Conservation (phyloP, 2,888 invertebrate genomes). For the Phalera bucephala region DNA sequence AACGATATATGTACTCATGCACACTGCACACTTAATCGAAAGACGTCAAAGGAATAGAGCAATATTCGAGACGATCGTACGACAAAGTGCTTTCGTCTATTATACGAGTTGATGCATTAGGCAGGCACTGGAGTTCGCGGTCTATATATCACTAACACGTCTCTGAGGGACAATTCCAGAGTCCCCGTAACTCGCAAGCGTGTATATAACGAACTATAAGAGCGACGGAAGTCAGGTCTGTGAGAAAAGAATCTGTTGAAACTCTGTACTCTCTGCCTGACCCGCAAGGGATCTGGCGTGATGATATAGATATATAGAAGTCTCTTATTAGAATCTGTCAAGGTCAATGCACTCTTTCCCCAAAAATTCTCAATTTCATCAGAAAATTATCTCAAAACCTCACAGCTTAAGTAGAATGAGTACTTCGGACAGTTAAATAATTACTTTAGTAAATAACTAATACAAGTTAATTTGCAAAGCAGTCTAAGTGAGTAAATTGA, state of each 20-base stretch:
- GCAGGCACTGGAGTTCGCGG: conserved; percentile 45
- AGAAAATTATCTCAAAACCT: conserved; percentile 22
- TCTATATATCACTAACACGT: conserved; percentile 10
- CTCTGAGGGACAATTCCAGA: too few relatives aligned
- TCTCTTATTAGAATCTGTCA: too few relatives aligned
- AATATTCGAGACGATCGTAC: conserved; percentile 33
- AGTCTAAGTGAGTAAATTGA: conserved; percentile 53
- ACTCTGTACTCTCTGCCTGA: too few relatives aligned
- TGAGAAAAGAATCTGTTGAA: too few relatives aligned
- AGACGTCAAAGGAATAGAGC: conserved; percentile 11
- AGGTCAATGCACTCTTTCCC: conserved; percentile 11
- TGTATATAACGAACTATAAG: too few relatives aligned
- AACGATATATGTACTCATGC: too few relatives aligned
- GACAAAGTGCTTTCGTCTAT: conserved; percentile 50
- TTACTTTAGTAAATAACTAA: conserved; percentile 23
- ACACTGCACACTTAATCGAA: conserved; percentile 13
- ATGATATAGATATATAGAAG: too few relatives aligned
- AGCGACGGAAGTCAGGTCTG: too few relatives aligned
- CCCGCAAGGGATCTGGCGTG: too few relatives aligned
- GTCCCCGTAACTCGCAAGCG: too few relatives aligned
- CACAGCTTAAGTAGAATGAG: conserved; percentile 9
- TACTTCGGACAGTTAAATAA: conserved; percentile 3
- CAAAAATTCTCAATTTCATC: conserved; percentile 26
- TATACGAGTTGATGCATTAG: conserved; percentile 55
- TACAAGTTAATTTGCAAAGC: conserved; percentile 8